Evolutionary conservation across 2,797 vertebrate genomes (phyloP).

Genomic region (Ibycter americanus): DNA sequence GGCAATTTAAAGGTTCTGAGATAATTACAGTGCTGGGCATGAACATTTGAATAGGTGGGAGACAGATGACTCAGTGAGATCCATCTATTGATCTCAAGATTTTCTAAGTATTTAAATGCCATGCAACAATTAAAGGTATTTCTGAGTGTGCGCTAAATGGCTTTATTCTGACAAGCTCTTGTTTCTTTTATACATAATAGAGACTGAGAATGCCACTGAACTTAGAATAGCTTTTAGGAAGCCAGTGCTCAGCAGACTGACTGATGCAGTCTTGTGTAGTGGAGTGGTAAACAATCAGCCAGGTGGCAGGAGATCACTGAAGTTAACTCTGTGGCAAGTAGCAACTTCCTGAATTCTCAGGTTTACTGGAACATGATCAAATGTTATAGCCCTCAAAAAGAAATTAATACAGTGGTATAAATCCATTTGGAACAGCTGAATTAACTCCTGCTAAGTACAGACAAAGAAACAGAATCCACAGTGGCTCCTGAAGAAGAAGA

Average conservation of each 20-base stretch:
- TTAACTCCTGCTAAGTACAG: background rate
- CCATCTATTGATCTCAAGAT: constrained; percentile 43
- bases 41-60: constrained; percentile 6
- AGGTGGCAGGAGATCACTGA: background rate
- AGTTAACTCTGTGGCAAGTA: background rate
- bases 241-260: background rate
- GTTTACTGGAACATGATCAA: background rate
- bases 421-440: background rate
- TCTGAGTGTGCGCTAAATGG: background rate
- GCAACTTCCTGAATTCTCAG: background rate
- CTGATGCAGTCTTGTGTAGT: background rate
- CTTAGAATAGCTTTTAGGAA: background rate
- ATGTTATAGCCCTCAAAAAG: background rate
- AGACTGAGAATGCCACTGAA: background rate
- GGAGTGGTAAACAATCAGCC: background rate
- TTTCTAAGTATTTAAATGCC: constrained; percentile 42
- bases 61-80: constrained; percentile 35
- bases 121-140: constrained; percentile 39
- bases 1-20: background rate
- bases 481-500: background rate
- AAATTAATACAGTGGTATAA: background rate
- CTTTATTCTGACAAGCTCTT: constrained; percentile 18
- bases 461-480: background rate
- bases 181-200: background rate
- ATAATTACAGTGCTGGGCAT: background rate